These are phyloP conservation scores for Chionis minor DNA, from an alignment of 2,113 vertebrate genomes.

Conservation along the genomic window DNA sequence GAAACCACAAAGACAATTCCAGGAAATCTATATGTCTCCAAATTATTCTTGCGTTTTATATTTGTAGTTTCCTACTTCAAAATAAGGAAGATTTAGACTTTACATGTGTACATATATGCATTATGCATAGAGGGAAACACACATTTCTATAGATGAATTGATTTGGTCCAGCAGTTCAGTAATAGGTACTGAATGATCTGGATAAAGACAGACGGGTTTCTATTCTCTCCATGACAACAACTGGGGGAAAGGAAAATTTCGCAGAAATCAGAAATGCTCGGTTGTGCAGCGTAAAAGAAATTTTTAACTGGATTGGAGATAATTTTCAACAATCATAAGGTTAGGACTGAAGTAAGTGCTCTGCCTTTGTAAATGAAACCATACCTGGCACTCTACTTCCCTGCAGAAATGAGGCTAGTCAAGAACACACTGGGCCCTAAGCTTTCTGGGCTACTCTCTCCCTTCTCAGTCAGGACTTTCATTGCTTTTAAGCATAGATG, in stretches of 20 bases:
- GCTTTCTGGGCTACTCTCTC: neutral
- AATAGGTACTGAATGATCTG: neutral
- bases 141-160: neutral
- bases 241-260: neutral
- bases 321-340: neutral
- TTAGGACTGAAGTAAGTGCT: neutral
- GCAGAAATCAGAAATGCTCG: neutral
- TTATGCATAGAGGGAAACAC: neutral
- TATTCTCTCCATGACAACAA: neutral
- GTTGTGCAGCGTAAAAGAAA: neutral
- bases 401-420: neutral
- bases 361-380: neutral
- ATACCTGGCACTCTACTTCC: neutral
- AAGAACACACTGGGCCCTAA: neutral
- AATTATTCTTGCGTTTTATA: neutral
- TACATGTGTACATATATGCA: neutral
- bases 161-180: neutral
- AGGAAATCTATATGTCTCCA: neutral
- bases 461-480: neutral
- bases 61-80: neutral
- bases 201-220: neutral
- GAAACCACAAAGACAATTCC: neutral
- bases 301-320: neutral
- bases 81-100: neutral
- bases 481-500: neutral